phyloP scores from a whole-genome alignment of 2,113 vertebrate species.

The Setophaga kirtlandii region DNA sequence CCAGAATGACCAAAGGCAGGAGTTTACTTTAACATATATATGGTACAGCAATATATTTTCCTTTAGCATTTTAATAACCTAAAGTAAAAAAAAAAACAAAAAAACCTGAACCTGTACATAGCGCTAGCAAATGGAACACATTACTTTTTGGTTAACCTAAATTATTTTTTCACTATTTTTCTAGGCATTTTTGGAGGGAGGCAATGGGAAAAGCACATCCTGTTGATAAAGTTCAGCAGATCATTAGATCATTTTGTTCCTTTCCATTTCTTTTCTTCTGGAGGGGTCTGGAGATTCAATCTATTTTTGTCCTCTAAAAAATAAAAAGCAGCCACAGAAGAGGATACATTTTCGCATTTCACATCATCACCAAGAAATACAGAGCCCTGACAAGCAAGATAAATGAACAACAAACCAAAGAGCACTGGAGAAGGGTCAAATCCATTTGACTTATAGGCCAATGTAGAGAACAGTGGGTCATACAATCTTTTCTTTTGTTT shows the following conservation, averaged over 20 bases:
- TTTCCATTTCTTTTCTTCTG: not conserved
- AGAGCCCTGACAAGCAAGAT: conserved; percentile 61
- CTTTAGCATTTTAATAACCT: not conserved
- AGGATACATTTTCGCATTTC: conserved; percentile 55
- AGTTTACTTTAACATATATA: not conserved
- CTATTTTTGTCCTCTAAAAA: conserved; percentile 55
- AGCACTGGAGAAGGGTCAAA: conserved; percentile 57
- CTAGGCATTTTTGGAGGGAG: not conserved
- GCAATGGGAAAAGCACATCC: not conserved
- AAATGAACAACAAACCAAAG: conserved; percentile 67
- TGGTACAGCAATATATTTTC: not conserved
- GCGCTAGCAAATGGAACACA: not conserved
- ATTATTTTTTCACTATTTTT: conserved; percentile 13
- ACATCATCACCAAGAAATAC: conserved; percentile 48
- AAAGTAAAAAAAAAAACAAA: not conserved
- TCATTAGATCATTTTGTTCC: conserved; percentile 4
- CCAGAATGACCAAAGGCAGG: not conserved
- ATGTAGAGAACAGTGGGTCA: conserved; percentile 32
- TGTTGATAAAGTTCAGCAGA: not conserved
- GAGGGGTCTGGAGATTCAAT: conserved; percentile 32
- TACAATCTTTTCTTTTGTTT: conserved; percentile 45
- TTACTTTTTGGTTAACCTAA: not conserved
- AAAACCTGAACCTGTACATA: not conserved
- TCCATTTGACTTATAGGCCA: conserved; percentile 45
- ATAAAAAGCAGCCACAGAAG: conserved; percentile 22